Percentiles rank a stretch among this genome's conserved stretches.
phyloP scores from a whole-genome alignment of 2,113 vertebrate species.

The Phalacrocorax aristotelis region DNA sequence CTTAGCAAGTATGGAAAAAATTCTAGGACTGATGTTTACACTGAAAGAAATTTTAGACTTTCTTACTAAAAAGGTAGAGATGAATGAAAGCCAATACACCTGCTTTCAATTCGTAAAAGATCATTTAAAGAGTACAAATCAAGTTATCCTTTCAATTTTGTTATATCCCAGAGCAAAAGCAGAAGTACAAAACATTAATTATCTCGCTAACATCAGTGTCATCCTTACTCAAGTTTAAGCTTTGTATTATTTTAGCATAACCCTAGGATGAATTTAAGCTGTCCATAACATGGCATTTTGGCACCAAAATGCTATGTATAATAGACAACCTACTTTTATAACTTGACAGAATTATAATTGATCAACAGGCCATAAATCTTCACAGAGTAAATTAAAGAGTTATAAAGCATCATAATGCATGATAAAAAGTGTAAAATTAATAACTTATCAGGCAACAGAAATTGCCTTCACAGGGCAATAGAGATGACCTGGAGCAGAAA shows the following conservation, averaged over 20 bases:
- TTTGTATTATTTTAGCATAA: background rate
- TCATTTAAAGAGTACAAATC: background rate
- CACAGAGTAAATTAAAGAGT: background rate
- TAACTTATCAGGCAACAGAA: background rate
- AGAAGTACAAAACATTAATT: background rate
- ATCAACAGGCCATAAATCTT: conserved; percentile 46
- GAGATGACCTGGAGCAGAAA: conserved; percentile 26
- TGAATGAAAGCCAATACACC: background rate
- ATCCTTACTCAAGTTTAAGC: background rate
- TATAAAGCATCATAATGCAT: conserved; percentile 16
- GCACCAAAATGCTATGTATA: background rate
- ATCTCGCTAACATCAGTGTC: background rate
- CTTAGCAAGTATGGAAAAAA: background rate
- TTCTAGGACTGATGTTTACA: background rate
- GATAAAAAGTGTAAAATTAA: background rate
- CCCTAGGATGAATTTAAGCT: background rate
- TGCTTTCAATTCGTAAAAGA: background rate
- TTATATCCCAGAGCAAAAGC: background rate
- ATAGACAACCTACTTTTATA: background rate
- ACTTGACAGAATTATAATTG: conserved; percentile 7
- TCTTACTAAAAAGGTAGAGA: background rate
- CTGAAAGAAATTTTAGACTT: background rate
- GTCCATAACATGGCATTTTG: background rate
- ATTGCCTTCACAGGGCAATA: background rate
- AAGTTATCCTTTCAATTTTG: background rate